A percentile compares a stretch with the other conserved stretches of the same genome.
Evolutionary conservation across 92 coral and sea anemone species (phyloP).

Genomic region (Pocillopora meandrina): DNA sequence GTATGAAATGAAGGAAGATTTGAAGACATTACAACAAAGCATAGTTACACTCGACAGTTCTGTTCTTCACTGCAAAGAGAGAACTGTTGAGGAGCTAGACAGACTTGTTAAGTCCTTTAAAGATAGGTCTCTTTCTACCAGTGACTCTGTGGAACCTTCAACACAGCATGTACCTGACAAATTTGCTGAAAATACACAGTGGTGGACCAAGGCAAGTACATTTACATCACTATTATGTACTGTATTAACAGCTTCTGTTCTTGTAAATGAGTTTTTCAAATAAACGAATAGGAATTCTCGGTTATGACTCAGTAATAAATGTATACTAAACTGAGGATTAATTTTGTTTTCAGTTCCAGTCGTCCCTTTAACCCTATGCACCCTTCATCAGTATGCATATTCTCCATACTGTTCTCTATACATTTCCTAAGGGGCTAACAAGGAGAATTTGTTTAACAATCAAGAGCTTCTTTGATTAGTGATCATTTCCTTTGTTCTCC

Average conservation of each 20-base stretch:
- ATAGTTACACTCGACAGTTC: slow-evolving; percentile 20
- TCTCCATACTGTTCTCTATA: too few relatives aligned
- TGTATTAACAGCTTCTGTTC: slow-evolving; percentile 21
- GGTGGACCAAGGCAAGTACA: slow-evolving; percentile 37
- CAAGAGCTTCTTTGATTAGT: too few relatives aligned
- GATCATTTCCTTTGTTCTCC: too few relatives aligned
- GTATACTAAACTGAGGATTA: not conserved
- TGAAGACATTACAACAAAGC: not conserved
- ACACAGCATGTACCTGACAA: not conserved
- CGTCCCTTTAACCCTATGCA: too few relatives aligned
- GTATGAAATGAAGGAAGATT: slow-evolving; percentile 1
- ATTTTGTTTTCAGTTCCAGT: not conserved
- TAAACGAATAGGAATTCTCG: not conserved
- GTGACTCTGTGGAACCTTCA: not conserved
- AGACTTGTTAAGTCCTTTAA: not conserved
- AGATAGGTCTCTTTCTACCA: not conserved
- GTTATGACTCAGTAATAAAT: too few relatives aligned
- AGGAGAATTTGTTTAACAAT: too few relatives aligned
- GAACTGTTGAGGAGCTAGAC: slow-evolving; percentile 1
- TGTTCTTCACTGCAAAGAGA: slow-evolving; percentile 8
- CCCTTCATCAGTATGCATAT: too few relatives aligned
- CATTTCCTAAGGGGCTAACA: too few relatives aligned
- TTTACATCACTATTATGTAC: slow-evolving; percentile 12
- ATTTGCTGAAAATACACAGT: slow-evolving; percentile 1
- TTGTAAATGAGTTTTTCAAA: slow-evolving; percentile 26